A percentile compares a stretch with the other conserved stretches of the same genome.
phyloP scores from a whole-genome alignment of 2,888 invertebrate genomes.

The Drosophila mimica region DNA sequence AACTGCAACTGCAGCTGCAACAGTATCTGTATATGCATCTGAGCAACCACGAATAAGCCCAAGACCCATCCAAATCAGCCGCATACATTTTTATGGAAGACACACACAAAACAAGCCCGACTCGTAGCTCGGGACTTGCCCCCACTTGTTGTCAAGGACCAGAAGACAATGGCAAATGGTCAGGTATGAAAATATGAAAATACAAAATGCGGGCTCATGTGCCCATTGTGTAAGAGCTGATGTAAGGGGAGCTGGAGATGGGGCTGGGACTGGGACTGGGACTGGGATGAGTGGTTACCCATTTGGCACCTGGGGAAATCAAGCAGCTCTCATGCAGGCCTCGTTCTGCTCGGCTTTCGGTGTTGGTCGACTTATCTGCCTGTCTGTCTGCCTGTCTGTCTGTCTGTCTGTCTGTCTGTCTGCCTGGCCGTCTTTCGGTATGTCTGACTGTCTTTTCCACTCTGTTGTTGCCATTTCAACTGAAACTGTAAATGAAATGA shows the following conservation, averaged over 20 bases:
- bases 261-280: background rate
- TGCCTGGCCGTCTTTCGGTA: background rate
- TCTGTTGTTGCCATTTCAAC: constrained; percentile 62
- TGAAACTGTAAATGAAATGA: constrained; percentile 74
- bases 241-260: background rate
- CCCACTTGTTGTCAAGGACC: constrained; percentile 45
- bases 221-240: constrained; percentile 21
- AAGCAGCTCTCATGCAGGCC: constrained; percentile 67
- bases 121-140: constrained; percentile 1
- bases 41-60: constrained; percentile 58
- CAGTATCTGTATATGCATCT: constrained; percentile 30
- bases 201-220: constrained; percentile 57
- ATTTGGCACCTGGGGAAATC: constrained; percentile 78
- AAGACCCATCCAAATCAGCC: constrained; percentile 53
- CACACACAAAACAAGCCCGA: constrained; percentile 22
- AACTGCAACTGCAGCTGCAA: constrained; percentile 8
- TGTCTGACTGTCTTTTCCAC: constrained; percentile 2
- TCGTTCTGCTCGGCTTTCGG: constrained; percentile 31
- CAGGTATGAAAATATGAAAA: constrained; percentile 66
- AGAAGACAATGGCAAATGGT: constrained; percentile 60
- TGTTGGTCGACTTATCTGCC: constrained; percentile 13
- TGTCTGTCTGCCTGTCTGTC: background rate
- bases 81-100: constrained; percentile 59
- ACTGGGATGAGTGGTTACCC: constrained; percentile 28
- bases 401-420: background rate